Conservation (phyloP, 2,797 vertebrate genomes). For the Anas bahamensis region DNA sequence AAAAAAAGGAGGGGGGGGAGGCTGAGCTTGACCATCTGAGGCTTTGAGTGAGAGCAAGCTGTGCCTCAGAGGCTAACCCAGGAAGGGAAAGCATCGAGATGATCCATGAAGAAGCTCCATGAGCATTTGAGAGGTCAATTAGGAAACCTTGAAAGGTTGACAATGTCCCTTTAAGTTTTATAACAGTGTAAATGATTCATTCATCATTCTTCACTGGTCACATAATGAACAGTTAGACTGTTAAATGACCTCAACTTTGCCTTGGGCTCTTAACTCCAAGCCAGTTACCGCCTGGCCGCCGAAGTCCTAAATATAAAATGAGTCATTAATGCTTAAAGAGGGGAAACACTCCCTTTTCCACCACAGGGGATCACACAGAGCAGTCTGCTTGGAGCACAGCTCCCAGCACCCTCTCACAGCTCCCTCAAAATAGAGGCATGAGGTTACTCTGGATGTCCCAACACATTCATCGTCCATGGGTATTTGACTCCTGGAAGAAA, state of each 20-base stretch:
- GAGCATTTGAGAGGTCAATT: not conserved
- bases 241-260: slow-evolving; percentile 39
- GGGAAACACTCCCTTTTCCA: not conserved
- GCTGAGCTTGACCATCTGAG: not conserved
- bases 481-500: not conserved
- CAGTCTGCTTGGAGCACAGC: not conserved
- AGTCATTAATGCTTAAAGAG: slow-evolving; percentile 31
- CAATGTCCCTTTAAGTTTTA: slow-evolving; percentile 25
- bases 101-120: not conserved
- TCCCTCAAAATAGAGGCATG: not conserved
- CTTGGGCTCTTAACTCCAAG: slow-evolving; percentile 30
- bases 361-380: not conserved
- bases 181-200: slow-evolving; percentile 41
- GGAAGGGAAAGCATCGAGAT: not conserved
- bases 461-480: accelerated
- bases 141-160: slow-evolving; percentile 35
- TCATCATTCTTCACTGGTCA: slow-evolving; percentile 49
- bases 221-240: slow-evolving; percentile 42
- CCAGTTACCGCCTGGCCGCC: not conserved
- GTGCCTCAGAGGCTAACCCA: not conserved
- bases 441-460: not conserved
- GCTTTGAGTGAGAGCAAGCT: not conserved
- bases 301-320: slow-evolving; percentile 21
- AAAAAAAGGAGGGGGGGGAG: no score
- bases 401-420: not conserved